Base-by-base conservation (phyloP, 2,113 vertebrate genomes). In the Tringa solitaria region DNA sequence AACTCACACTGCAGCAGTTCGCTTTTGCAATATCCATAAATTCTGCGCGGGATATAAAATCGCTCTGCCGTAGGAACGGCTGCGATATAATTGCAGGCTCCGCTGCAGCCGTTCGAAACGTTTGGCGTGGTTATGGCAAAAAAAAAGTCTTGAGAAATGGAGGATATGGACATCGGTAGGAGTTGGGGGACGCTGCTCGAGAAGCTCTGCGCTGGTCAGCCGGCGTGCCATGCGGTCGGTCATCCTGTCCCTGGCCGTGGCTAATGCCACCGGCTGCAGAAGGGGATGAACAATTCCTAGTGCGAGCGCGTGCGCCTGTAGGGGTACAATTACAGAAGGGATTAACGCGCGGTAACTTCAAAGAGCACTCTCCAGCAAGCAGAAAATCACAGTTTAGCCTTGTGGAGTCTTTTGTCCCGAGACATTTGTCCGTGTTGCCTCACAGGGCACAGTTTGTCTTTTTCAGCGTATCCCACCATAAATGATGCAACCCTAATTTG, bases 401-500 rank as follows among this genome's bases (percentile, higher is more conserved):
- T 50, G 6, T 61, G 48, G 64, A 78, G 20, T 60, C 37, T 81
- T 90, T 83, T 80, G 24, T 77, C 84, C 59, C 72, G 39, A 65
- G 50, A 83, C 63, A 21, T 94, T 83, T 54, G 87, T 80, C 59
- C 0, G 0, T 74, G 45, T 77, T 85, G 75, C 57, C 50, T 96
- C 88, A 50, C 70, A 94, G 85, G 82, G 82, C 59, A 77, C 65
- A 59, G 59, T 86, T 93, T 93, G 77, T 87, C 77, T 87, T 84
- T 65, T 87, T 83, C 78, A 67, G 82, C 14, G 2, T 61, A 23
- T 35, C n/a, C n/a, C n/a, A 39, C 67, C 54, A 69, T 50, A 95
- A 91, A 83, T 94, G 87, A 93, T 91, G 75, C 84, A 96, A 94
- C 41, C 39, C 21, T 26, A 27, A 26, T 93, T 90, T 90, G 68